Evolutionary conservation across 1,140 invertebrate genomes (phyloP).

Genomic region (Ceratoteleas bidentatus): DNA sequence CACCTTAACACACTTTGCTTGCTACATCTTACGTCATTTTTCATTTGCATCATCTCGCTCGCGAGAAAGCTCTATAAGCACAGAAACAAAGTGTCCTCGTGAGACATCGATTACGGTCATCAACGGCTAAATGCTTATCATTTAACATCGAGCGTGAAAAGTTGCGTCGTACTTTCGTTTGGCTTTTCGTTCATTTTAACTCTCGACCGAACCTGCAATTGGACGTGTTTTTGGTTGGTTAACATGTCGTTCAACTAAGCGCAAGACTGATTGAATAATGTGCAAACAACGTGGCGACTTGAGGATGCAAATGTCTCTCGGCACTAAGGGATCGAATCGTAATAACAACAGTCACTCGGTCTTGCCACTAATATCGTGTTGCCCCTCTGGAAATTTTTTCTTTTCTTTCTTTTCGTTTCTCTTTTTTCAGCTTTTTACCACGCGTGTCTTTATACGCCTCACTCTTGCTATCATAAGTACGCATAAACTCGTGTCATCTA

Average conservation of each 20-base stretch:
- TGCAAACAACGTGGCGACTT: conserved; percentile 63
- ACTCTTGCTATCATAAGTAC: conserved; percentile 67
- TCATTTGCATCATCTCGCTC: conserved; percentile 52
- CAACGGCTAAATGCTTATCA: conserved; percentile 44
- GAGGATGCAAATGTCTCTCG: conserved; percentile 63
- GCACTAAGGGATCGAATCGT: conserved; percentile 47
- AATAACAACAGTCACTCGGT: conserved; percentile 66
- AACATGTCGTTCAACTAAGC: conserved; percentile 40
- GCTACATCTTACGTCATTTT: conserved; percentile 49
- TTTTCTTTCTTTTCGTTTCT: not conserved
- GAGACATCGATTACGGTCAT: conserved; percentile 46
- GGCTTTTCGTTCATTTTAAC: not conserved
- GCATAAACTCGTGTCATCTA: conserved; percentile 62
- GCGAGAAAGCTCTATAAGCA: conserved; percentile 61
- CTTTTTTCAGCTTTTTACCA: conserved; percentile 61
- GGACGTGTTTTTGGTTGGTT: too few species aligned
- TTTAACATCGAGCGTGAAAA: conserved; percentile 8
- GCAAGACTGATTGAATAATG: conserved; percentile 57
- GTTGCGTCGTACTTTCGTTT: not conserved
- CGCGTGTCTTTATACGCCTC: conserved; percentile 56
- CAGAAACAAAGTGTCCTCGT: conserved; percentile 59
- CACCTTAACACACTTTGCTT: conserved; percentile 59
- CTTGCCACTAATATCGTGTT: conserved; percentile 66
- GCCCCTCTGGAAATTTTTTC: conserved; percentile 27
- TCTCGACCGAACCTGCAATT: not conserved